These are phyloP conservation scores for Platycheirus albimanus DNA, from an alignment of 2,888 invertebrate genomes.

Conservation along the genomic window DNA sequence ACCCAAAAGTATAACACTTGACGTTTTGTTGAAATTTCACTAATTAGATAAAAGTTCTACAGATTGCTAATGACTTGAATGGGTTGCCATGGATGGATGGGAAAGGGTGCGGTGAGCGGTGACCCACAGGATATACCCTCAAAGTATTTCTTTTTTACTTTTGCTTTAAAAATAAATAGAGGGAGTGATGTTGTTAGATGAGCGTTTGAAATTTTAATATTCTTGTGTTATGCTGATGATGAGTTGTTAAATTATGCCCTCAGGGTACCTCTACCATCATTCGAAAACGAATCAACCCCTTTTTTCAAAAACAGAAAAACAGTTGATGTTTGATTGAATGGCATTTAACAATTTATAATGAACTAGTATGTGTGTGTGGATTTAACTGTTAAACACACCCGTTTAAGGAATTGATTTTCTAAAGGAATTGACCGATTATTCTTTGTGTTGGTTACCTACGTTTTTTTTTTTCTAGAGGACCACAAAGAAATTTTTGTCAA, in stretches of 20 bases:
- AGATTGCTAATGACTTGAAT: slow-evolving; percentile 79
- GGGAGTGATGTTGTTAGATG: slow-evolving; percentile 43
- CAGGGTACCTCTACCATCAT: slow-evolving; percentile 7
- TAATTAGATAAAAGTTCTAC: slow-evolving; percentile 82
- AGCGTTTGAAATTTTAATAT: slow-evolving; percentile 59
- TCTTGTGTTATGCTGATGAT: slow-evolving; percentile 49
- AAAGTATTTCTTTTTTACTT: background rate
- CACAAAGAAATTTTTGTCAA: too few relatives aligned
- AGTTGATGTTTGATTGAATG: too few relatives aligned
- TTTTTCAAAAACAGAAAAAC: background rate
- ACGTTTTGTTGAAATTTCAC: slow-evolving; percentile 82
- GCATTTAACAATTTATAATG: too few relatives aligned
- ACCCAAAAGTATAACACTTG: slow-evolving; percentile 75
- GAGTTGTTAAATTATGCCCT: slow-evolving; percentile 44
- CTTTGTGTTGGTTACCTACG: too few relatives aligned
- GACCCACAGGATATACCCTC: slow-evolving; percentile 13
- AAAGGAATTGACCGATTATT: too few relatives aligned
- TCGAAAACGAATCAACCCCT: background rate
- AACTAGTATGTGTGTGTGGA: too few relatives aligned
- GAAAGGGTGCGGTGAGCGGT: slow-evolving; percentile 22
- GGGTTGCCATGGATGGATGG: slow-evolving; percentile 3
- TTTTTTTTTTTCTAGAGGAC: too few relatives aligned
- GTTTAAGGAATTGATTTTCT: too few relatives aligned
- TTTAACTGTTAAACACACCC: too few relatives aligned
- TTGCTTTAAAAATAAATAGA: background rate